Percentiles rank a stretch among this genome's conserved stretches.
Conservation (phyloP, 1,140 invertebrate species). For the Eriocheir sinensis region DNA sequence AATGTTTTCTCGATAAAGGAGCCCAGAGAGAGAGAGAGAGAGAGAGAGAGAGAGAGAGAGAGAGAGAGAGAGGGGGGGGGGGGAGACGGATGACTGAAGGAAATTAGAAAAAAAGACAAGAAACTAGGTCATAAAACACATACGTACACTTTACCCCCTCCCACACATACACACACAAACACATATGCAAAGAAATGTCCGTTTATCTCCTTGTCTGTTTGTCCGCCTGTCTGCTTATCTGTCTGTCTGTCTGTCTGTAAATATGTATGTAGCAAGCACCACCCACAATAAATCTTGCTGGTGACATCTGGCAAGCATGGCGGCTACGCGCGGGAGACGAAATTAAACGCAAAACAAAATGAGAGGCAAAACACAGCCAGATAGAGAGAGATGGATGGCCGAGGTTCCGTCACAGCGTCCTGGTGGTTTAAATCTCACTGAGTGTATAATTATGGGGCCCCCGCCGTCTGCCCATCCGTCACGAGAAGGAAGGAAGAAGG, state of each 20-base stretch:
- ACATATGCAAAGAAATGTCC: too few relatives aligned
- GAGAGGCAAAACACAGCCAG: too few relatives aligned
- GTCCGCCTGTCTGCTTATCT: too few relatives aligned
- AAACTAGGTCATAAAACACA: too few relatives aligned
- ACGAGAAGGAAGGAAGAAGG: background rate
- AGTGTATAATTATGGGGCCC: background rate
- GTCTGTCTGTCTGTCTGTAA: too few relatives aligned
- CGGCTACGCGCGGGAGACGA: too few relatives aligned
- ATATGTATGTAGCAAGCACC: background rate
- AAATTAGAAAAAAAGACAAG: background rate
- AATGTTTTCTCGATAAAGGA: too few relatives aligned
- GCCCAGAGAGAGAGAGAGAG: too few relatives aligned
- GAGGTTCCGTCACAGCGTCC: background rate
- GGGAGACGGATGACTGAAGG: background rate
- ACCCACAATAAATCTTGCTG: background rate
- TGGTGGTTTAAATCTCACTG: background rate
- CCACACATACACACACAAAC: too few relatives aligned
- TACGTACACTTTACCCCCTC: too few relatives aligned
- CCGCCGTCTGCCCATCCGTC: conserved; percentile 5
- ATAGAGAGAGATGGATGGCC: background rate
- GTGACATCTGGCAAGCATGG: background rate
- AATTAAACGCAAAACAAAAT: background rate
- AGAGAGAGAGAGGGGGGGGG: background rate
- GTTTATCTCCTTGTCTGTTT: too few relatives aligned
- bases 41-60: background rate